Percentiles rank a stretch among this genome's conserved stretches.
These are phyloP conservation scores for Aphaenogaster floridana DNA, from an alignment of 1,140 invertebrate genomes.

Conservation along the genomic window DNA sequence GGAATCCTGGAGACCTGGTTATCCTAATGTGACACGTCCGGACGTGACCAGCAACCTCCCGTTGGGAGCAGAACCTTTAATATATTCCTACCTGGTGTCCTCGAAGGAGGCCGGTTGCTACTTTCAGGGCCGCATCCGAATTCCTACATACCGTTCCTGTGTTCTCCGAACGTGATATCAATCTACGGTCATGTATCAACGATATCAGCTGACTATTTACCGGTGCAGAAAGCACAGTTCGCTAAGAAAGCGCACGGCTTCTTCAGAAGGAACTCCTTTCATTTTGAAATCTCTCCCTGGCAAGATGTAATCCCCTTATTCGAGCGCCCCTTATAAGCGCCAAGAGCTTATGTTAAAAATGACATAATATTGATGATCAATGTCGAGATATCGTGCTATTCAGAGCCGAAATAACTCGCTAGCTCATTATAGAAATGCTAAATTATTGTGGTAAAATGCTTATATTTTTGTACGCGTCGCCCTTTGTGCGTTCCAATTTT, in stretches of 20 bases:
- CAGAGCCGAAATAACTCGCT: background rate
- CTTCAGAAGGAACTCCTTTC: background rate
- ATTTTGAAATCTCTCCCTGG: background rate
- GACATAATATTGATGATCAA: slow-evolving; percentile 18
- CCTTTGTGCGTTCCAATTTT: slow-evolving; percentile 29
- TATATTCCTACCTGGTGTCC: slow-evolving; percentile 71
- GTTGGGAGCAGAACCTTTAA: slow-evolving; percentile 67
- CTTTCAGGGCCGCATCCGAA: slow-evolving; percentile 64
- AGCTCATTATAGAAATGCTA: slow-evolving; percentile 23
- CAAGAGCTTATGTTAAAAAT: slow-evolving; percentile 7
- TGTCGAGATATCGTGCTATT: slow-evolving; percentile 24
- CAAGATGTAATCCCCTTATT: background rate
- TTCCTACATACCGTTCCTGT: background rate
- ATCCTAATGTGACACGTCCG: slow-evolving; percentile 77
- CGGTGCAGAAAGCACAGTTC: background rate
- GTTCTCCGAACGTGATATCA: background rate
- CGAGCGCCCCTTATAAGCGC: background rate
- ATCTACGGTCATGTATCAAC: background rate
- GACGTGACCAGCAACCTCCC: slow-evolving; percentile 70
- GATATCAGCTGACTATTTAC: background rate
- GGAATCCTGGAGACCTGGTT: slow-evolving; percentile 74
- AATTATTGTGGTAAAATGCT: slow-evolving; percentile 13
- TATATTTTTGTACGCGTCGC: slow-evolving; percentile 7
- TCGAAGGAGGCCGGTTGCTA: slow-evolving; percentile 61
- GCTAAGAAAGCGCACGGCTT: background rate